Evolutionary conservation across 2,113 vertebrate genomes (phyloP).

Genomic region (Nanorana parkeri): DNA sequence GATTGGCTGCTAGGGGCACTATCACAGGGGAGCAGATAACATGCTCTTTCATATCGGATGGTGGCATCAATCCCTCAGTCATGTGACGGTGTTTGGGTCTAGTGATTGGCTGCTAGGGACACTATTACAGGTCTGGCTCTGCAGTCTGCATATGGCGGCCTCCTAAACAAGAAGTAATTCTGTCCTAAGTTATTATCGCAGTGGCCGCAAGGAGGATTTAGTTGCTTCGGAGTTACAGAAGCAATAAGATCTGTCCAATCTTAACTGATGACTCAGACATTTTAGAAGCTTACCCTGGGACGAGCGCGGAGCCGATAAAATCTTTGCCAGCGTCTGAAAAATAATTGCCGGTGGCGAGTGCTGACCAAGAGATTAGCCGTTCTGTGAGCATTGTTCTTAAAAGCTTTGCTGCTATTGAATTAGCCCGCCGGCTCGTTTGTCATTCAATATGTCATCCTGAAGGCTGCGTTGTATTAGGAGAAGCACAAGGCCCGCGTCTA

Average conservation of each 20-base stretch:
- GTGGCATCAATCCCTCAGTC: too few relatives aligned
- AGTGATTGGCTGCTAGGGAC: too few relatives aligned
- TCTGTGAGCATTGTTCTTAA: slow-evolving; percentile 41
- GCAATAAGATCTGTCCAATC: slow-evolving; percentile 38
- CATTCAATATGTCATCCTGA: slow-evolving; percentile 44
- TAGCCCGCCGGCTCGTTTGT: slow-evolving; percentile 30
- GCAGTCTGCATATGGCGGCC: neutral
- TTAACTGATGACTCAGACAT: slow-evolving; percentile 43
- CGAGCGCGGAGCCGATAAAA: slow-evolving; percentile 7
- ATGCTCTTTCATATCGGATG: too few relatives aligned
- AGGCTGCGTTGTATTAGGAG: slow-evolving; percentile 19
- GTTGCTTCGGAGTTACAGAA: neutral
- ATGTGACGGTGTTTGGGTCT: too few relatives aligned
- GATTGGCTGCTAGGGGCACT: too few relatives aligned
- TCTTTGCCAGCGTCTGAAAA: slow-evolving; percentile 34
- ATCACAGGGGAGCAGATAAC: too few relatives aligned
- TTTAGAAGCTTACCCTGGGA: slow-evolving; percentile 40
- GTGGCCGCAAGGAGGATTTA: neutral
- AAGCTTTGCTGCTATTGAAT: slow-evolving; percentile 42
- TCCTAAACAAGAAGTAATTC: neutral
- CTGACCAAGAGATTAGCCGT: slow-evolving; percentile 29
- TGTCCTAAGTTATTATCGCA: neutral
- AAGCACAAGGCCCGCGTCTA: too few relatives aligned
- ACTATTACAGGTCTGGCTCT: too few relatives aligned
- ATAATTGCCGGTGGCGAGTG: slow-evolving; percentile 35